Conservation (phyloP, 2,113 vertebrate species). For the Muntiacus muntjak region DNA sequence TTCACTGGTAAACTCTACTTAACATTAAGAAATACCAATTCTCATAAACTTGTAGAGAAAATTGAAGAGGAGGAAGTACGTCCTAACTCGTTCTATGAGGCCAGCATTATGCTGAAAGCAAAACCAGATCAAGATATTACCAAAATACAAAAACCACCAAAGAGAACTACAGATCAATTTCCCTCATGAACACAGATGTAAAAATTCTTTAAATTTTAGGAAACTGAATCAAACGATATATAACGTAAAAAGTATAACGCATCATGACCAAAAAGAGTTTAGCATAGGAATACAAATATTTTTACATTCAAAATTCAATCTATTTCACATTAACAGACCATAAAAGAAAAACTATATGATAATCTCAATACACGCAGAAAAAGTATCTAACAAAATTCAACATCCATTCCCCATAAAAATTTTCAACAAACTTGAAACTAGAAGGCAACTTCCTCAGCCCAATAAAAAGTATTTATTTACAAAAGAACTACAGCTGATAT, state of each 20-base stretch:
- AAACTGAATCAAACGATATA: neutral
- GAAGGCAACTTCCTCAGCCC: neutral
- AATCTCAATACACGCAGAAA: neutral
- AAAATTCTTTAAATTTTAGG: conserved; percentile 16
- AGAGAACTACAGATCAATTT: conserved; percentile 1
- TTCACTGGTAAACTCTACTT: neutral
- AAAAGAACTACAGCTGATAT: neutral
- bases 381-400: conserved; percentile 22
- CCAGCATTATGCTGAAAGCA: neutral
- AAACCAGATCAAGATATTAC: conserved; percentile 20
- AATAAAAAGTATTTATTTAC: neutral
- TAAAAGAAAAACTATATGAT: neutral
- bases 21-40: conserved; percentile 5
- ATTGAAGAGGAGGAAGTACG: neutral
- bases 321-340: conserved; percentile 11
- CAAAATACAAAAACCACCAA: neutral
- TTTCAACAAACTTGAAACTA: neutral
- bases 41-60: conserved; percentile 1
- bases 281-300: neutral
- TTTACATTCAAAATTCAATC: conserved; percentile 17
- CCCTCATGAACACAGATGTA: neutral
- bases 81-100: neutral
- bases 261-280: neutral
- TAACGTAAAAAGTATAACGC: neutral
- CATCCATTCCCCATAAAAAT: neutral